Percentiles rank a stretch among this genome's conserved stretches.
Evolutionary conservation across 2,797 vertebrate species (phyloP).

Genomic region (Myripristis murdjan): DNA sequence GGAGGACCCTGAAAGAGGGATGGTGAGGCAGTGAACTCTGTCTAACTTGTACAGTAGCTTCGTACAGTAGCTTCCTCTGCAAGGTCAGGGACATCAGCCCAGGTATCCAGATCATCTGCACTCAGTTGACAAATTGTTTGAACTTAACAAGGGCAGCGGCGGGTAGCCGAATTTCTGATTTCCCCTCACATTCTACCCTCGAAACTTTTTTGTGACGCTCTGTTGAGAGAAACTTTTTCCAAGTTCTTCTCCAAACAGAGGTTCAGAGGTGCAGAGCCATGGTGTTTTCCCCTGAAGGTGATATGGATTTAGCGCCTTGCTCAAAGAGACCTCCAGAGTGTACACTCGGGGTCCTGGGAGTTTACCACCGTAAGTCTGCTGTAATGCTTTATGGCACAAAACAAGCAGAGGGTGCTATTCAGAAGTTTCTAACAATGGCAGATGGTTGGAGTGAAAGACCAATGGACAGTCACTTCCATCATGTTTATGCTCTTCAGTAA

Average conservation of each 20-base stretch:
- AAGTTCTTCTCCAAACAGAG: background rate
- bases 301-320: background rate
- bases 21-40: slow-evolving; percentile 32
- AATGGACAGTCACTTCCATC: no score
- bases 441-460: no score
- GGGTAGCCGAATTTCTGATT: background rate
- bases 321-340: background rate
- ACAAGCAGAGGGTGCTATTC: no score
- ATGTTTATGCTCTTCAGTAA: no score
- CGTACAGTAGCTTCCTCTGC: slow-evolving; percentile 25
- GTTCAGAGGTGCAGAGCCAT: no score
- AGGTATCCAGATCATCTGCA: background rate
- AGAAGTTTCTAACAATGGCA: no score
- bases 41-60: background rate
- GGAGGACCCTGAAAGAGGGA: slow-evolving; percentile 9
- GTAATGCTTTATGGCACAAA: no score
- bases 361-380: no score
- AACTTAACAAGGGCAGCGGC: slow-evolving; percentile 4
- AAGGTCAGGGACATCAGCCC: slow-evolving; percentile 19
- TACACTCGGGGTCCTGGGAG: no score
- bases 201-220: background rate
- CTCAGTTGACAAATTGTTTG: slow-evolving; percentile 24
- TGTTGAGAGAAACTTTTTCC: background rate
- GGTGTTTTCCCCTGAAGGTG: background rate
- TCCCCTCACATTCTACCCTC: background rate